Evolutionary conservation across 2,113 vertebrate species (phyloP).

Genomic region (Atrichornis clamosus): DNA sequence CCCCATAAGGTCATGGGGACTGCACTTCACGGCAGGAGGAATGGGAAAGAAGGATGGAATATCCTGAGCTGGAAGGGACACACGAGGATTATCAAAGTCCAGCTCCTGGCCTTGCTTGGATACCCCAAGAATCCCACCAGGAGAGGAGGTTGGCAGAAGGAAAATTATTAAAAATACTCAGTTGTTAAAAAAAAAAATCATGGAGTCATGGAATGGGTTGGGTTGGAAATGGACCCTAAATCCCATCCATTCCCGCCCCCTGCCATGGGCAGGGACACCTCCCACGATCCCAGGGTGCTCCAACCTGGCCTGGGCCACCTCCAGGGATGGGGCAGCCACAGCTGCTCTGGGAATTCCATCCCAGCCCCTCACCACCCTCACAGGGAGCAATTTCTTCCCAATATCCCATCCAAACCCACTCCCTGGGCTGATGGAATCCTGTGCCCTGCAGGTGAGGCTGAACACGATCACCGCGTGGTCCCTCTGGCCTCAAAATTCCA

Average conservation of each 20-base stretch:
- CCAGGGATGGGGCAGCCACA: background rate
- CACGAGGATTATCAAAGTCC: background rate
- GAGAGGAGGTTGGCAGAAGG: background rate
- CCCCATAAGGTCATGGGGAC: rapidly evolving
- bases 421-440: background rate
- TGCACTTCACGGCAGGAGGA: rapidly evolving
- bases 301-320: background rate
- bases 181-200: background rate
- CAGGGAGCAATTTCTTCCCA: background rate
- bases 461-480: background rate
- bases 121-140: no score
- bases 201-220: background rate
- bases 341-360: background rate
- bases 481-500: background rate
- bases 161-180: background rate
- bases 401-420: background rate
- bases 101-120: background rate
- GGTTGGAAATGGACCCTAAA: background rate
- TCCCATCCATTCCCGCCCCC: rapidly evolving
- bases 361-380: background rate
- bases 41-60: background rate
- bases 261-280: background rate
- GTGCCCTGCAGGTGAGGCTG: background rate
- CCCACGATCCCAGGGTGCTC: rapidly evolving
- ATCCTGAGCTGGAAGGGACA: background rate